Conservation (phyloP, 2,888 invertebrate species). For the Sceliomorpha sp. region DNA sequence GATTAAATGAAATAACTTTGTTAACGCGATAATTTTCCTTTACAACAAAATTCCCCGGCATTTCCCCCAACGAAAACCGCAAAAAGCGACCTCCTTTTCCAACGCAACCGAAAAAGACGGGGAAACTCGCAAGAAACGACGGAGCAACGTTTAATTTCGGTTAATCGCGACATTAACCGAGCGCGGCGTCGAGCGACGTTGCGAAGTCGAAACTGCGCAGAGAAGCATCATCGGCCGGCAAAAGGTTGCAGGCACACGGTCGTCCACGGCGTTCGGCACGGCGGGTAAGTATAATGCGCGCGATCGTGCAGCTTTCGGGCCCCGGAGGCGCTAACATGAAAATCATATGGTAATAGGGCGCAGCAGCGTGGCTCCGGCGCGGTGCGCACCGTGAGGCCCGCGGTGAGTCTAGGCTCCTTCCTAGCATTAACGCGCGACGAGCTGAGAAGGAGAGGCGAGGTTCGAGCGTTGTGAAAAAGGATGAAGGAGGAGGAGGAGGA, state of each 20-base stretch:
- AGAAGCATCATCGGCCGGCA: constrained; percentile 1
- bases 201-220: constrained; percentile 1
- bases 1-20: no score
- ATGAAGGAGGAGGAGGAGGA: constrained; percentile 18
- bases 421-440: constrained; percentile 37
- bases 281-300: constrained; percentile 71
- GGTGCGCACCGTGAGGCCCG: constrained; percentile 61
- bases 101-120: constrained; percentile 3
- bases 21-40: no score
- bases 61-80: no score
- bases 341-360: constrained; percentile 76
- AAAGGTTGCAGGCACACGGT: constrained; percentile 11
- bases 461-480: constrained; percentile 27
- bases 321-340: constrained; percentile 77
- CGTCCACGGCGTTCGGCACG: constrained; percentile 23
- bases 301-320: constrained; percentile 73
- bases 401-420: constrained; percentile 67
- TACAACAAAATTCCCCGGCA: no score
- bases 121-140: constrained; percentile 7
- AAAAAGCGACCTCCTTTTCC: no score
- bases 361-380: constrained; percentile 60
- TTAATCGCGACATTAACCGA: constrained; percentile 41
- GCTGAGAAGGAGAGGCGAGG: constrained; percentile 28
- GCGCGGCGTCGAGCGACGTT: constrained; percentile 21
- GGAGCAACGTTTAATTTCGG: constrained; percentile 12